These are phyloP conservation scores for Coptotermes formosanus DNA, from an alignment of 1,140 invertebrate species.

Conservation along the genomic window DNA sequence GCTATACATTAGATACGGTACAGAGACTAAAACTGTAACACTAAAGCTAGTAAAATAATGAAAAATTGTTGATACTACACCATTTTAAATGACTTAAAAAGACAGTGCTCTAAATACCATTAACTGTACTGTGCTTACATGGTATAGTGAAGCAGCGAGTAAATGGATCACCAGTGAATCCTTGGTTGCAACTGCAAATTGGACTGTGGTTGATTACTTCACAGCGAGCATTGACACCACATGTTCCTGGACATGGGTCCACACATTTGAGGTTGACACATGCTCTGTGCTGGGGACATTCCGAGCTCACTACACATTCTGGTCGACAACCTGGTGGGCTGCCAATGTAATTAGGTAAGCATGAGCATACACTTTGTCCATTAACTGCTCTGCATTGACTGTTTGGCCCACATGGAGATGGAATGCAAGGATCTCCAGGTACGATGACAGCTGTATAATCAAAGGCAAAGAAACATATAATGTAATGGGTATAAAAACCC, in stretches of 20 bases:
- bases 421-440: constrained; percentile 61
- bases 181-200: constrained; percentile 50
- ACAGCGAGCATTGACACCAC: constrained; percentile 70
- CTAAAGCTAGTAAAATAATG: no score
- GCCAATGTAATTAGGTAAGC: constrained; percentile 66
- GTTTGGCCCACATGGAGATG: constrained; percentile 75
- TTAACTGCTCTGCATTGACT: constrained; percentile 70
- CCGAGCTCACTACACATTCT: constrained; percentile 72
- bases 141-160: constrained; percentile 61
- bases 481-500: no score
- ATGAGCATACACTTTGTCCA: constrained; percentile 71
- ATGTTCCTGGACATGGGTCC: constrained; percentile 74
- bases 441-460: constrained; percentile 39
- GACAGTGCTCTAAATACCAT: constrained; percentile 22
- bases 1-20: no score
- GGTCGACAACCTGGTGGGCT: constrained; percentile 72
- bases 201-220: constrained; percentile 58
- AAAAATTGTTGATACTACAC: no score
- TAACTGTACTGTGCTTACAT: constrained; percentile 42
- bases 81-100: no score
- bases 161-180: constrained; percentile 67
- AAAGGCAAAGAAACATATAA: neutral
- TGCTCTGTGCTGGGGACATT: constrained; percentile 66
- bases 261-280: constrained; percentile 78
- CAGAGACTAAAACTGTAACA: no score